Evolutionary conservation across 2,888 invertebrate genomes (phyloP).

Genomic region (Heliconius hortense): DNA sequence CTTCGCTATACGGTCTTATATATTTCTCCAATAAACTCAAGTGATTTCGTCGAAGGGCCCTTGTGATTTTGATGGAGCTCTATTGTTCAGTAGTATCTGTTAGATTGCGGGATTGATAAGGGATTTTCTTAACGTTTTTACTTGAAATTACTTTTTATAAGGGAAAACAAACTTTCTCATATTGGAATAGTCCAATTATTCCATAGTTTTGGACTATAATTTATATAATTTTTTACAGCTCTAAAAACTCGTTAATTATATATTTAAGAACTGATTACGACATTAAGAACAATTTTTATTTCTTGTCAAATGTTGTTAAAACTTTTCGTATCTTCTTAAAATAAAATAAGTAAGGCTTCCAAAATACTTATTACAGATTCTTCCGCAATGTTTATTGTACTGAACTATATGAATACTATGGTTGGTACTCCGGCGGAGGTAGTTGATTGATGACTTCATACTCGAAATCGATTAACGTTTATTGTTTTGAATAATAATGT

Average conservation of each 20-base stretch:
- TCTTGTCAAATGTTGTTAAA: no score
- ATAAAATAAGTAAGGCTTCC: neutral
- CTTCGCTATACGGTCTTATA: neutral
- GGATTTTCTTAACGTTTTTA: neutral
- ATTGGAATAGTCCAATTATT: neutral
- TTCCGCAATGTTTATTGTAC: no score
- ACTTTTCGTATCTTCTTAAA: no score
- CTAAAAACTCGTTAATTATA: neutral
- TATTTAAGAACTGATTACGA: neutral
- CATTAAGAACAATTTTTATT: no score
- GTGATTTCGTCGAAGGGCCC: conserved; percentile 10
- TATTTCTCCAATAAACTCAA: conserved; percentile 14
- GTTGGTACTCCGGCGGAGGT: neutral
- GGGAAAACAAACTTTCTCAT: no score
- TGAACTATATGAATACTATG: neutral
- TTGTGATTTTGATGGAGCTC: neutral
- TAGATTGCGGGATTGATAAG: neutral
- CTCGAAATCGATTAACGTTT: conserved; percentile 1
- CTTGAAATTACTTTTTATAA: neutral
- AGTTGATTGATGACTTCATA: conserved; percentile 21
- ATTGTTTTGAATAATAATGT: neutral
- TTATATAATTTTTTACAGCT: neutral
- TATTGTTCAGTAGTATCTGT: conserved; percentile 6
- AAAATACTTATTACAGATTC: no score
- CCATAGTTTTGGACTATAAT: neutral